Percentiles rank a stretch among this genome's conserved stretches.
These are phyloP conservation scores for Xiphophorus hellerii DNA, from an alignment of 2,113 vertebrate species.

Conservation along the genomic window DNA sequence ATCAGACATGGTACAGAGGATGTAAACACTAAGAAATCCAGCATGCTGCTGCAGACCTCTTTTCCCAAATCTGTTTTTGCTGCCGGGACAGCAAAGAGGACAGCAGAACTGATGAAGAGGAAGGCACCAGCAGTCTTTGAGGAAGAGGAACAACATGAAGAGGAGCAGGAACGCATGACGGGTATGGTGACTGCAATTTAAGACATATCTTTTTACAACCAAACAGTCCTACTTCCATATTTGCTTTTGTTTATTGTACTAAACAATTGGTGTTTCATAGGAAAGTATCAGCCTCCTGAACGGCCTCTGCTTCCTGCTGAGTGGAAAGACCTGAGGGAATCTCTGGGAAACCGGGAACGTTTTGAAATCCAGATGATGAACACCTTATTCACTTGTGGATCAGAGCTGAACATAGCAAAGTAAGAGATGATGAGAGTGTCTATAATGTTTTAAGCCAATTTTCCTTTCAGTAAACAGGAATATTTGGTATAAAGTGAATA, in stretches of 20 bases:
- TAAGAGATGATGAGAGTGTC: constrained; percentile 23
- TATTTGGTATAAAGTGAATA: neutral
- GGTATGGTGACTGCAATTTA: neutral
- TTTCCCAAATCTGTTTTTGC: constrained; percentile 79
- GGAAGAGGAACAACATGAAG: constrained; percentile 4
- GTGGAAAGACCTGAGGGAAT: constrained; percentile 84
- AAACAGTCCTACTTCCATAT: no score
- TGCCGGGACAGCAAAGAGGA: constrained; percentile 83
- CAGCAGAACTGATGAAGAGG: constrained; percentile 57
- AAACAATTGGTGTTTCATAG: constrained; percentile 39
- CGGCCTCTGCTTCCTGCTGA: constrained; percentile 81
- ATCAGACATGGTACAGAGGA: neutral
- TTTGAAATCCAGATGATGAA: constrained; percentile 85
- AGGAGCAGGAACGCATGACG: constrained; percentile 19
- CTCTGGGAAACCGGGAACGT: constrained; percentile 31
- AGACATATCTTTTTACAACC: neutral
- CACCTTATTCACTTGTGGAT: constrained; percentile 62
- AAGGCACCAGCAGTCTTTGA: constrained; percentile 13
- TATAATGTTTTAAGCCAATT: neutral
- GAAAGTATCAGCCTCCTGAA: constrained; percentile 72
- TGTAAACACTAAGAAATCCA: constrained; percentile 14
- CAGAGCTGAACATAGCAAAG: constrained; percentile 71
- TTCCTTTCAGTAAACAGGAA: neutral
- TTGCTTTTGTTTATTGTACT: neutral
- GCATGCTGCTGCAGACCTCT: neutral